Conservation (phyloP, 2,113 vertebrate species). For the Xenopus laevis region DNA sequence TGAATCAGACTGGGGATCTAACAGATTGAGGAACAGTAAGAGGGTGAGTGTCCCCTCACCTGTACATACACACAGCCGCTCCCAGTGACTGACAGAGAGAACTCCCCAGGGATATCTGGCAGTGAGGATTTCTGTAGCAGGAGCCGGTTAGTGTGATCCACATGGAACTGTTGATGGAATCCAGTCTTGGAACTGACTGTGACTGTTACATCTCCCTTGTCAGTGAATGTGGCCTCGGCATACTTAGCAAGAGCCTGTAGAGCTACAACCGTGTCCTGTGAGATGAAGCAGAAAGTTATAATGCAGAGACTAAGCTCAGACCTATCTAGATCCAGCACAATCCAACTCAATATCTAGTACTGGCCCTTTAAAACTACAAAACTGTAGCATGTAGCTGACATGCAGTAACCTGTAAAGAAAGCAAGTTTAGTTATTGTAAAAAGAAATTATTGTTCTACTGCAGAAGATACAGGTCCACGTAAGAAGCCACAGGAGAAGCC, state of each 20-base stretch:
- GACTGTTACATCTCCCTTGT: not conserved
- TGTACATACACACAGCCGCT: slow-evolving; percentile 8
- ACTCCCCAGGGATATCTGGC: slow-evolving; percentile 11
- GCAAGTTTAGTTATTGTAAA: too few relatives aligned
- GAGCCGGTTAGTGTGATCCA: slow-evolving; percentile 23
- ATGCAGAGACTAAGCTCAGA: too few relatives aligned
- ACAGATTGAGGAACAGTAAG: too few relatives aligned
- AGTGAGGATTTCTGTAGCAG: slow-evolving; percentile 4
- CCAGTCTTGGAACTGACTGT: not conserved
- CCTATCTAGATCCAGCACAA: too few relatives aligned
- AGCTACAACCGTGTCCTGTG: slow-evolving; percentile 17
- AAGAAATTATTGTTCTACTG: too few relatives aligned
- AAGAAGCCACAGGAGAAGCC: too few relatives aligned
- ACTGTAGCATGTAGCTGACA: too few relatives aligned
- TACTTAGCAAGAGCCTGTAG: not conserved
- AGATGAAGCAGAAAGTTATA: not conserved
- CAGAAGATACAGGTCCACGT: too few relatives aligned
- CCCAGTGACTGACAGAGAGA: slow-evolving; percentile 5
- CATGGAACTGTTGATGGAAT: not conserved
- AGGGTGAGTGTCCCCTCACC: not conserved
- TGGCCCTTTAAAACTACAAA: too few relatives aligned
- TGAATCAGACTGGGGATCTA: slow-evolving; percentile 33
- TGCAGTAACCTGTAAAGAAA: too few relatives aligned
- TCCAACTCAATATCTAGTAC: too few relatives aligned
- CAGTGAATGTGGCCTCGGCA: not conserved